Percentiles rank a stretch among this genome's conserved stretches.
phyloP scores from a whole-genome alignment of 2,797 vertebrate species.

The Smutsia temminckii region DNA sequence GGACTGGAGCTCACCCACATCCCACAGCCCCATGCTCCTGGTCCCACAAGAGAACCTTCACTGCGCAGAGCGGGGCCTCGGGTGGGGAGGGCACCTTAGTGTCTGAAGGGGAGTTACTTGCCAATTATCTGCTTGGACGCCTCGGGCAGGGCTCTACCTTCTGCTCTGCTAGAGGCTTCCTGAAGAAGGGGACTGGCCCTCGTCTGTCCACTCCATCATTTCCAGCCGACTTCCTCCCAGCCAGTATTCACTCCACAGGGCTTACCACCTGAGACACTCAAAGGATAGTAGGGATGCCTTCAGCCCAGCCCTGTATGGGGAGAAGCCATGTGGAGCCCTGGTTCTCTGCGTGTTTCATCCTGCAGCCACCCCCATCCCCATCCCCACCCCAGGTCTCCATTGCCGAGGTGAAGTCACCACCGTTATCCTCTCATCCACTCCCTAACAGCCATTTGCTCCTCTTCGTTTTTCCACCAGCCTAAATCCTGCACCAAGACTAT shows the following conservation, averaged over 20 bases:
- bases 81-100: neutral
- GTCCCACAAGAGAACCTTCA: neutral
- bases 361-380: neutral
- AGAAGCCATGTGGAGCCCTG: neutral
- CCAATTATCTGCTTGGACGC: neutral
- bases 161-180: neutral
- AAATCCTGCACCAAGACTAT: too few species aligned
- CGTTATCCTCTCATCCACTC: neutral
- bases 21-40: too few species aligned
- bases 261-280: neutral
- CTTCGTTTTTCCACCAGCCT: neutral
- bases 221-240: neutral
- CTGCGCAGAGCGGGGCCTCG: neutral
- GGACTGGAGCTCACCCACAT: rapidly evolving
- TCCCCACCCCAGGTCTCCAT: too few species aligned
- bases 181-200: neutral
- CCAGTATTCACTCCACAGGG: rapidly evolving
- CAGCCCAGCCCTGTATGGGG: rapidly evolving
- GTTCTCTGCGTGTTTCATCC: neutral
- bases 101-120: neutral
- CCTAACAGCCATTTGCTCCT: neutral
- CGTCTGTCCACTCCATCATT: neutral
- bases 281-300: rapidly evolving
- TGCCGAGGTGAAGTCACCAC: neutral
- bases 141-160: neutral